Base-by-base conservation (phyloP, 2,888 invertebrate species). In the Aplocera efformata region DNA sequence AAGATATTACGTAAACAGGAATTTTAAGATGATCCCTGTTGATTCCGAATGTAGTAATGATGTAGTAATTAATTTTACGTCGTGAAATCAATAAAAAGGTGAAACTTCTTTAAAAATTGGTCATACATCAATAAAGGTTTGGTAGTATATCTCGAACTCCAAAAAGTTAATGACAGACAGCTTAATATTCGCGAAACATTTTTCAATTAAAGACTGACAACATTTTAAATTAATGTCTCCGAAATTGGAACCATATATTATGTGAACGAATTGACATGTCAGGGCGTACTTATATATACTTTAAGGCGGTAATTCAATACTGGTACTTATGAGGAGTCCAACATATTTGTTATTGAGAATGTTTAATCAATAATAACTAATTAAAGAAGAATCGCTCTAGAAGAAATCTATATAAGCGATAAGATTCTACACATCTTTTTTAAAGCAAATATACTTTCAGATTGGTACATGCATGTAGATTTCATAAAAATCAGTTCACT, bases 171-270 rank as follows among this genome's bases (percentile, higher is more conserved):
- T 45, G 42, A 47, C 38, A 29, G 42, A 46, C 50, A 46, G 36
- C 41, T 48, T 50, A 39, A 48, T 42, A 34, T 44, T 37, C 34
- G 11, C 47, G 8, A 13, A 29, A 31, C 38, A 30, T 49, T 47
- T 40, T 49, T 53, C 50, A 53, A 53, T 53, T 49, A 43, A 49
- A 39, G 23, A 22, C 44, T 44, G 53, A 31, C 46, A 36, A 47
- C 37, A 38, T 38, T 42, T 47, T 36, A 51, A 54, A 45, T 45
- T 41, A 50, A 51, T 38, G 33, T 27, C 30, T 49, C 47, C 49
- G 32, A 49, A 54, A 47, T 44, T 28, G 36, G 42, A 32, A 29
- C 30, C 25, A 28, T 48, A 42, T 28, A 51, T 51, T 48, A 49
- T 39, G 9, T 24, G 26, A 25, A 38, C 36, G 46, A 53, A 48